Percentiles rank a stretch among this genome's conserved stretches.
Evolutionary conservation across 2,797 vertebrate species (phyloP).

Genomic region (Eulemur mongoz): DNA sequence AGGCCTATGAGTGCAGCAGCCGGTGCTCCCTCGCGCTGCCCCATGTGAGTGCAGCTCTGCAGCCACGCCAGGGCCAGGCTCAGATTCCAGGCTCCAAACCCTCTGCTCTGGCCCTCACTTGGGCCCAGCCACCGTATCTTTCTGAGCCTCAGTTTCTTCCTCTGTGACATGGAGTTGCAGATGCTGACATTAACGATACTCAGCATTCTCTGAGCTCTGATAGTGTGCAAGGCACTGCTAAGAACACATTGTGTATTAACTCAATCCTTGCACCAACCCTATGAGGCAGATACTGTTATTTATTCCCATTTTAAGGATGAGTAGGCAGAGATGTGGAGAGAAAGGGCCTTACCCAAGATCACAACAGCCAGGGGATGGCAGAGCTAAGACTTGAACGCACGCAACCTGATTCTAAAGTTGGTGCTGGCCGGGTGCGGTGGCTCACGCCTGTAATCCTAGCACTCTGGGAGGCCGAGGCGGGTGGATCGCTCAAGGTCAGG

Average conservation of each 20-base stretch:
- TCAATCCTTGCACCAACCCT: background rate
- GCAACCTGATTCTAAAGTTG: background rate
- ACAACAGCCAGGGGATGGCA: background rate
- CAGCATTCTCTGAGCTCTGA: background rate
- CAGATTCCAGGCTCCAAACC: too few species aligned
- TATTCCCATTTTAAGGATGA: background rate
- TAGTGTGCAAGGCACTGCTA: background rate
- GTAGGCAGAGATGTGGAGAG: background rate
- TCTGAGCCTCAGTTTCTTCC: background rate
- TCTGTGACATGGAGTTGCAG: background rate
- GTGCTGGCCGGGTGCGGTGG: too few species aligned
- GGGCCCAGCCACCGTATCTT: background rate
- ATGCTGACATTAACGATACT: background rate
- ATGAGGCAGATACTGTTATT: background rate
- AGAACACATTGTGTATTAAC: background rate
- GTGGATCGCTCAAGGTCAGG: too few species aligned
- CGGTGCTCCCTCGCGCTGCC: slow-evolving; percentile 95
- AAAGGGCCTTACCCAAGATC: background rate
- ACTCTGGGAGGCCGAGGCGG: too few species aligned
- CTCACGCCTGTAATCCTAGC: too few species aligned
- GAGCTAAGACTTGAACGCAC: background rate
- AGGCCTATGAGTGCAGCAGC: slow-evolving; percentile 97
- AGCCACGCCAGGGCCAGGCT: accelerated
- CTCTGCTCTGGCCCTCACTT: background rate
- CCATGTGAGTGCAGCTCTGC: slow-evolving; percentile 87